Percentiles rank a stretch among this genome's conserved stretches.
Evolutionary conservation across 2,797 vertebrate genomes (phyloP).

Genomic region (Meda fulgida): DNA sequence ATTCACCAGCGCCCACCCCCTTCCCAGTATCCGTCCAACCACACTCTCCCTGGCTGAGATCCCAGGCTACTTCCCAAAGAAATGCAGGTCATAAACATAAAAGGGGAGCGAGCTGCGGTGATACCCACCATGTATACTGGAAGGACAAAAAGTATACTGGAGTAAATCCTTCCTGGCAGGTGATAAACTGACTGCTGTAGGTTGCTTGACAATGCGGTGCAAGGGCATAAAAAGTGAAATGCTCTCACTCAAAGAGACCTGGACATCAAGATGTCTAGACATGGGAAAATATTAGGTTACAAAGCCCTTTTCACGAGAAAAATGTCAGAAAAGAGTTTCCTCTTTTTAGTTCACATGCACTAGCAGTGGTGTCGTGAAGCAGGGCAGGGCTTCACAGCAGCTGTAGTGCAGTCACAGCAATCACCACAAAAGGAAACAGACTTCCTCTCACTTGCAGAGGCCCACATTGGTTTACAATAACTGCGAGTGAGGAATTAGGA

Average conservation of each 20-base stretch:
- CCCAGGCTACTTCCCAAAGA: constrained; percentile 68
- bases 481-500: constrained; percentile 58
- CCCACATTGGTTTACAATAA: constrained; percentile 62
- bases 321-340: constrained; percentile 31
- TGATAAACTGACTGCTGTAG: constrained; percentile 52
- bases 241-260: background rate
- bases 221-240: constrained; percentile 17
- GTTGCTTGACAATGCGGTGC: constrained; percentile 50
- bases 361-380: constrained; percentile 34
- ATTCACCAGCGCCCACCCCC: constrained; percentile 58
- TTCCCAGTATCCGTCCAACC: constrained; percentile 61
- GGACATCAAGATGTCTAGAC: constrained; percentile 26
- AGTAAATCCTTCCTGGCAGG: constrained; percentile 55
- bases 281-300: constrained; percentile 25
- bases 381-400: constrained; percentile 46
- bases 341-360: constrained; percentile 39
- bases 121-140: constrained; percentile 56
- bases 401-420: constrained; percentile 56
- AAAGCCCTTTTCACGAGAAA: constrained; percentile 1
- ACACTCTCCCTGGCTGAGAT: constrained; percentile 60
- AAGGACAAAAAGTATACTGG: constrained; percentile 49
- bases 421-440: constrained; percentile 63
- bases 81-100: constrained; percentile 65
- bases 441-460: constrained; percentile 58
- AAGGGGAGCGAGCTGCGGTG: constrained; percentile 47